A percentile compares a stretch with the other conserved stretches of the same genome.
Conservation (phyloP, 2,888 invertebrate genomes). For the Philereme transversata region DNA sequence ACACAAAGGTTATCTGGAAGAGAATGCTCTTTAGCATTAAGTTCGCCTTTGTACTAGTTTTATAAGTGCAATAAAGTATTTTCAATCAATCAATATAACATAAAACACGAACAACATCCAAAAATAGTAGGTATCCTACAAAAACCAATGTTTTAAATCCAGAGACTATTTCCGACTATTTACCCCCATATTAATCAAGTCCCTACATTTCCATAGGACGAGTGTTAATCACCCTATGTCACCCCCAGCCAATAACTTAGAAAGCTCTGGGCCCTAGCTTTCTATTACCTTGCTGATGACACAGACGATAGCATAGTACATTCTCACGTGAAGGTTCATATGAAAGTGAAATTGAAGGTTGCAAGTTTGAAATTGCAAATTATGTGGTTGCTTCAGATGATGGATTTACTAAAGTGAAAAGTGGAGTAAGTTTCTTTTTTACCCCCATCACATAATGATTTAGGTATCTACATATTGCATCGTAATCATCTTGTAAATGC, state of each 20-base stretch:
- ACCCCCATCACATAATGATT: too few species aligned
- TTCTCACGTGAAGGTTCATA: conserved; percentile 1
- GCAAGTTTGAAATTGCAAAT: background rate
- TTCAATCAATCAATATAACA: too few species aligned
- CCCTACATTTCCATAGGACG: conserved; percentile 22
- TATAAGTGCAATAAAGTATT: too few species aligned
- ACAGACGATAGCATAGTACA: background rate
- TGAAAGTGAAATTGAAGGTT: background rate
- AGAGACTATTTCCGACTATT: background rate
- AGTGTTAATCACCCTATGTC: conserved; percentile 19
- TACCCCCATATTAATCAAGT: conserved; percentile 15
- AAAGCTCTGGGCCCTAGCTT: conserved; percentile 12
- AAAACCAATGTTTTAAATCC: background rate
- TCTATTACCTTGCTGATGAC: background rate
- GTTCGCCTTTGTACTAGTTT: too few species aligned
- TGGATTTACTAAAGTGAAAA: background rate
- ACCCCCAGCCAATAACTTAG: conserved; percentile 23
- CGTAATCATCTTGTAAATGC: too few species aligned
- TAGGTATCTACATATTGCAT: too few species aligned
- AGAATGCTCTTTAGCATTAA: too few species aligned
- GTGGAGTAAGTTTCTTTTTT: background rate
- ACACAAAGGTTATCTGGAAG: too few species aligned
- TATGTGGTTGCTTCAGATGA: background rate
- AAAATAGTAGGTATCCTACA: background rate
- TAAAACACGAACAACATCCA: too few species aligned